Conservation (phyloP, 1,140 invertebrate species). For the Drosophila mojavensis region DNA sequence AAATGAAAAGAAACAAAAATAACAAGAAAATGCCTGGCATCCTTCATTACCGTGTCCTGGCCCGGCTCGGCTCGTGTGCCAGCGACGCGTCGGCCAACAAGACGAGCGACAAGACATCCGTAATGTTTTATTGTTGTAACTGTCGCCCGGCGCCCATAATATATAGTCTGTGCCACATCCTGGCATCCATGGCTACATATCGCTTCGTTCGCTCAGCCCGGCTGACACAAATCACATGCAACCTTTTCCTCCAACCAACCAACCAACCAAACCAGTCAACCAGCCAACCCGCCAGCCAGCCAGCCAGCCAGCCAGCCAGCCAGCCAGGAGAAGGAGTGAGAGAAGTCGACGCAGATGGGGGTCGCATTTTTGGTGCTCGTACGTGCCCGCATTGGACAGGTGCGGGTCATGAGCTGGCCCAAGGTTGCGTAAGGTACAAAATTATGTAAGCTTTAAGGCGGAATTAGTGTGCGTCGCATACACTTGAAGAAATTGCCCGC, state of each 20-base stretch:
- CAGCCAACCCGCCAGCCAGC: not conserved
- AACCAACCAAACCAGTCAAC: not conserved
- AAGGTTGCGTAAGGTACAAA: constrained; percentile 56
- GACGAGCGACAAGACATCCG: constrained; percentile 69
- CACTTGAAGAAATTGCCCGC: not conserved
- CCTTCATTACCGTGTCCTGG: constrained; percentile 62
- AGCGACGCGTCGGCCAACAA: constrained; percentile 5
- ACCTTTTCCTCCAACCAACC: constrained; percentile 54
- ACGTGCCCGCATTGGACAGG: constrained; percentile 61
- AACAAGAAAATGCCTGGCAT: constrained; percentile 78
- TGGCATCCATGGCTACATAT: constrained; percentile 24
- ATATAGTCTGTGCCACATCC: constrained; percentile 74
- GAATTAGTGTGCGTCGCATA: constrained; percentile 43
- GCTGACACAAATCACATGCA: constrained; percentile 78
- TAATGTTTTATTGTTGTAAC: constrained; percentile 82
- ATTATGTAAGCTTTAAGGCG: constrained; percentile 77
- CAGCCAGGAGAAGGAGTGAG: not conserved
- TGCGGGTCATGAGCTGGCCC: constrained; percentile 37
- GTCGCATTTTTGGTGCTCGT: constrained; percentile 61
- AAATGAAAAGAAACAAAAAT: constrained; percentile 39
- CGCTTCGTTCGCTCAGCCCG: constrained; percentile 6
- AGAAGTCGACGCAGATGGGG: not conserved
- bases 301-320: not conserved
- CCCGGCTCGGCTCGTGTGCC: constrained; percentile 1
- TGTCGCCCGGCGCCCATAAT: constrained; percentile 73